Evolutionary conservation across 1,140 invertebrate species (phyloP).

Genomic region (Agrypnia vestita): DNA sequence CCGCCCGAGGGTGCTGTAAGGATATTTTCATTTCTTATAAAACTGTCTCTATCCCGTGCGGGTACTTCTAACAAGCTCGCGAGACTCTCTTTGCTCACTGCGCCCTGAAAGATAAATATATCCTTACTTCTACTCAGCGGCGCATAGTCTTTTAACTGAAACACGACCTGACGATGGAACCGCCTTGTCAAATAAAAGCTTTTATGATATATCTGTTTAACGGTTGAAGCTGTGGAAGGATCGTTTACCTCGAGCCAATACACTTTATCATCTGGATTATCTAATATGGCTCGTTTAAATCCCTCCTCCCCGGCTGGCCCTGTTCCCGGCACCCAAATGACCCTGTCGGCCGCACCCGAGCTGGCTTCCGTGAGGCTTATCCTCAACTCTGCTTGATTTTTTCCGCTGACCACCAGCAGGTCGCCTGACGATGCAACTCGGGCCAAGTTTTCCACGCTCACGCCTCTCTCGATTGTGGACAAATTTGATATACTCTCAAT

Average conservation of each 20-base stretch:
- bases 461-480: not conserved
- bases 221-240: no score
- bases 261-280: not conserved
- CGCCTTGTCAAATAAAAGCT: slow-evolving; percentile 1
- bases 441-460: not conserved
- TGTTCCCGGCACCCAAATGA: no score
- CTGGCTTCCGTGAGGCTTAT: not conserved
- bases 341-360: not conserved
- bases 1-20: not conserved
- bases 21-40: not conserved
- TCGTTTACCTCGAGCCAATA: not conserved
- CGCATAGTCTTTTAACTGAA: not conserved
- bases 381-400: not conserved
- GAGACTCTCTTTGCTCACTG: not conserved
- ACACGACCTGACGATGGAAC: not conserved
- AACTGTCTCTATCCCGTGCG: not conserved
- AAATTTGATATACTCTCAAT: not conserved
- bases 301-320: not conserved
- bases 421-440: not conserved
- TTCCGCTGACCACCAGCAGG: not conserved
- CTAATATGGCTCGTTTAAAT: not conserved
- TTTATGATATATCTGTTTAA: not conserved
- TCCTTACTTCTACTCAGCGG: not conserved
- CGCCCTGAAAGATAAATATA: not conserved
- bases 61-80: not conserved